Base-by-base conservation (phyloP, 2,888 invertebrate species). In the Lutraria lutraria region DNA sequence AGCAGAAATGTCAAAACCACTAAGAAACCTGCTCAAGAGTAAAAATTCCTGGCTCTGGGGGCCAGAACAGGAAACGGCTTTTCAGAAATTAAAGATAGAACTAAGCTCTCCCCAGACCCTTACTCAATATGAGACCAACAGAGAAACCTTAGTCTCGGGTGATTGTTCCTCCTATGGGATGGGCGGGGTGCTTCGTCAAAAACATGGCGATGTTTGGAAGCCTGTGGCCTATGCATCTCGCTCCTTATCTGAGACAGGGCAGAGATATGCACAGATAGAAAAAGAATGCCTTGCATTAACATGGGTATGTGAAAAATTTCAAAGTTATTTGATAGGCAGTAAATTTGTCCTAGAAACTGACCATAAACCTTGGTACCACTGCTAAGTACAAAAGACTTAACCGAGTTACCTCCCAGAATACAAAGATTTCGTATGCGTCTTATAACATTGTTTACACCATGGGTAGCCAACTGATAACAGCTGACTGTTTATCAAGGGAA, bases 401-500 rank as follows among this genome's bases (percentile, higher is more conserved):
- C 53, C 60, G 84, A 85, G 29, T 29, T 88, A 12, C 85, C 43
- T 3, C 81, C 83, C n/a, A 86, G 88, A 76, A 87, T 90, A n/a
- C 88, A 88, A 56, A 56, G 90, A 29, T 85, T 90, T 60, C 31
- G 80, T 79, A 63, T 89, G 80, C n/a, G 85, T 16, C 76, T 89
- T 53, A 85, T 88, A 80, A 34, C 0, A 85, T 90, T 31, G 21
- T 31, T 13, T 79, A 83, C 29, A 80, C 80, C 25, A 43, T n/a
- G 72, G 88, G 88, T 21, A 83, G 43, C 31, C 84, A 79, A 31
- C 15, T 79, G 79, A 31, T 79, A 29, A 86, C 88, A 79, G 87
- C 91, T 52, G 91, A 92, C 79, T 72, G 89, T n/a, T 81, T 91
- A 79, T 90, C 86, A 16, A 85, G 88, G 54, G 83, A 89, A 56